These are phyloP conservation scores for Scaptomyza cyrtandrae DNA, from an alignment of 2,888 invertebrate genomes.

Conservation along the genomic window DNA sequence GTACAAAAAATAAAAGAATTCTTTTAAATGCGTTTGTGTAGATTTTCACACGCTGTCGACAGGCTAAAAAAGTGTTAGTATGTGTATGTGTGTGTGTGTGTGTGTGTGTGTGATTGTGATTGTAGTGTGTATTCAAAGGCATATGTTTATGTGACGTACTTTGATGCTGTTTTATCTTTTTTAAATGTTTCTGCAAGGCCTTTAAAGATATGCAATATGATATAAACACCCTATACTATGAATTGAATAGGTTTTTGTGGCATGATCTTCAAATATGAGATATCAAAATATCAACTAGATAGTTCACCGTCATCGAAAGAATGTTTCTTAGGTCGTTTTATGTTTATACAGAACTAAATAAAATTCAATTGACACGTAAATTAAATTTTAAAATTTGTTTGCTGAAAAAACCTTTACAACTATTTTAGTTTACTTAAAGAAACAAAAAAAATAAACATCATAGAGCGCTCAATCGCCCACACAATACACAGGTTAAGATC, in stretches of 20 bases:
- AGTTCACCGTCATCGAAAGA: neutral
- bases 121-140: constrained; percentile 11
- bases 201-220: neutral
- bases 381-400: too few relatives aligned
- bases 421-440: too few relatives aligned
- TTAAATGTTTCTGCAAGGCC: constrained; percentile 31
- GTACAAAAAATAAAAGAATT: neutral
- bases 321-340: too few relatives aligned
- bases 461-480: neutral
- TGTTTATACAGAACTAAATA: too few relatives aligned
- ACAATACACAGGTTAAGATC: neutral
- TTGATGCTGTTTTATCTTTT: constrained; percentile 21
- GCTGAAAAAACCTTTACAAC: too few relatives aligned
- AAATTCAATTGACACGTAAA: too few relatives aligned
- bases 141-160: constrained; percentile 41
- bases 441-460: too few relatives aligned
- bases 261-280: neutral
- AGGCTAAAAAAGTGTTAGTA: constrained; percentile 39
- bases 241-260: neutral
- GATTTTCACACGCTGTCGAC: constrained; percentile 74
- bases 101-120: constrained; percentile 5
- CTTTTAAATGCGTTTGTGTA: constrained; percentile 37
- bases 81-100: neutral
- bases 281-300: neutral
- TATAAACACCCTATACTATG: neutral